phyloP scores from a whole-genome alignment of 2,113 vertebrate genomes.

The Beaufortia kweichowensis region DNA sequence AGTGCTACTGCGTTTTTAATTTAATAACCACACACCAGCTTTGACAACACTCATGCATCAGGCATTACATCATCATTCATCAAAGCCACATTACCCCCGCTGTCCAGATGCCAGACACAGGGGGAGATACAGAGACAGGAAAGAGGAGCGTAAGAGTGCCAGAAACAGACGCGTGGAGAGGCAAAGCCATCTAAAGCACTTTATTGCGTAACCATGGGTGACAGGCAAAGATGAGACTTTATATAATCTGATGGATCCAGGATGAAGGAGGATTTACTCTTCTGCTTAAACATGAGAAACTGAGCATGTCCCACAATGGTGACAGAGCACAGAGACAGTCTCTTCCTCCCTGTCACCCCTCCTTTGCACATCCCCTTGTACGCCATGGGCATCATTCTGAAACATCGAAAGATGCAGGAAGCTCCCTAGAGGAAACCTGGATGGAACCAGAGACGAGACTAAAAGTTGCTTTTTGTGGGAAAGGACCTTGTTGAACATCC shows the following conservation, averaged over 20 bases:
- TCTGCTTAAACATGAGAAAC: constrained; percentile 45
- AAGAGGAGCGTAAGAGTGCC: neutral
- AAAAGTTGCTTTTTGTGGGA: neutral
- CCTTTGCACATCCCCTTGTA: neutral
- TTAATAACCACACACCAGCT: constrained; percentile 31
- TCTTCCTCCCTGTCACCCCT: constrained; percentile 6
- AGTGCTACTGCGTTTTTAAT: constrained; percentile 22
- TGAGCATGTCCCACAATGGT: constrained; percentile 30
- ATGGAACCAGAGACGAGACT: neutral
- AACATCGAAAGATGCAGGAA: neutral
- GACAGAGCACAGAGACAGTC: constrained; percentile 15
- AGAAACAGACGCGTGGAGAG: constrained; percentile 41
- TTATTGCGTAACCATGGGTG: constrained; percentile 48
- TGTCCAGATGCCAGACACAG: constrained; percentile 30
- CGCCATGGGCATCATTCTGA: constrained; percentile 1
- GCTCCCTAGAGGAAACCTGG: neutral
- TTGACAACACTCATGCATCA: constrained; percentile 29
- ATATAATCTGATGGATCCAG: constrained; percentile 53
- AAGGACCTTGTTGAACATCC: neutral
- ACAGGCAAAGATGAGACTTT: constrained; percentile 45
- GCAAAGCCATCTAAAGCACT: constrained; percentile 40
- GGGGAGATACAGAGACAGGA: constrained; percentile 6
- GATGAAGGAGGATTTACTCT: constrained; percentile 49
- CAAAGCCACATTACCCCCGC: constrained; percentile 24
- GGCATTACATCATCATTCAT: constrained; percentile 37